Evolutionary conservation across 2,888 invertebrate genomes (phyloP).

Genomic region (Dicycla oo): DNA sequence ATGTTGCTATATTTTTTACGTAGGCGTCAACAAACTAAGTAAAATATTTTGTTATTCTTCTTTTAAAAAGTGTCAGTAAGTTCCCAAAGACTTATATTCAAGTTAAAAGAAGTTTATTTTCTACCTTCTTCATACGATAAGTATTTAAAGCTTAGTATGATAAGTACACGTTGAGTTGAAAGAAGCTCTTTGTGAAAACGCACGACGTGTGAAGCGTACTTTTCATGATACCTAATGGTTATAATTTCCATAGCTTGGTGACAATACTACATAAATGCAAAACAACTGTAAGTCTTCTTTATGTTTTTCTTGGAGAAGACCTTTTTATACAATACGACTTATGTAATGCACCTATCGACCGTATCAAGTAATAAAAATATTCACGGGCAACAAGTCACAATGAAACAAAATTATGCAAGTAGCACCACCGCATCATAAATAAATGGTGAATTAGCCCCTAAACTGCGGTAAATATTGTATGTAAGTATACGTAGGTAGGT

Average conservation of each 20-base stretch:
- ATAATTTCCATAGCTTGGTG: not conserved
- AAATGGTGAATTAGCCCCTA: not conserved
- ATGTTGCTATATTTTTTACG: slow-evolving; percentile 53
- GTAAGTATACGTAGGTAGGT: too few relatives aligned
- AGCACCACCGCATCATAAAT: not conserved
- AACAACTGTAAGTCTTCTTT: slow-evolving; percentile 6
- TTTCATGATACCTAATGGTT: not conserved
- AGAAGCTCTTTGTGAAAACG: not conserved
- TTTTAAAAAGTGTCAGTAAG: slow-evolving; percentile 18
- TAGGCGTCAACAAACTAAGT: slow-evolving; percentile 53
- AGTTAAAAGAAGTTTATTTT: slow-evolving; percentile 34
- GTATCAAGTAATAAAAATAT: not conserved
- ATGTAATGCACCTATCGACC: too few relatives aligned
- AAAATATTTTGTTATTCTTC: slow-evolving; percentile 35
- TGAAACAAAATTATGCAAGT: not conserved
- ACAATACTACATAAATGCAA: slow-evolving; percentile 9
- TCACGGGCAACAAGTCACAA: not conserved
- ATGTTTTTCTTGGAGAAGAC: not conserved
- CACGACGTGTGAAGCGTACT: not conserved
- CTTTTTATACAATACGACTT: not conserved
- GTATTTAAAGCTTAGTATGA: slow-evolving; percentile 10
- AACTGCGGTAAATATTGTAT: too few relatives aligned
- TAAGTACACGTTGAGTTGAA: slow-evolving; percentile 2
- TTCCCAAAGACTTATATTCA: slow-evolving; percentile 37
- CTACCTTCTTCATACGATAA: slow-evolving; percentile 1